These are phyloP conservation scores for Drosophila borealis DNA, from an alignment of 2,888 invertebrate species.

Conservation along the genomic window DNA sequence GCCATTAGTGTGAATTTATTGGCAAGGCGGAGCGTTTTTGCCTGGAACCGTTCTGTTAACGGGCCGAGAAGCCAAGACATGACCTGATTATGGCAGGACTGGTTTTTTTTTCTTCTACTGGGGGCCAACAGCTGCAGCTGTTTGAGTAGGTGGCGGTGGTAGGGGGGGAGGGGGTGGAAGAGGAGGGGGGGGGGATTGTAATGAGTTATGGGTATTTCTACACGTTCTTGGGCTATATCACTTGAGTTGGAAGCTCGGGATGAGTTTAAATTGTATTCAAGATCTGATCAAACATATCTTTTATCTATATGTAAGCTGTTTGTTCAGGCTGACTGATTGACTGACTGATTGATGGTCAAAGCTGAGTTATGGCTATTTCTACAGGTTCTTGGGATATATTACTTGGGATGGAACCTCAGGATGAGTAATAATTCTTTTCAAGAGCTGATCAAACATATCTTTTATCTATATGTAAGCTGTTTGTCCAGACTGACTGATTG, in stretches of 20 bases:
- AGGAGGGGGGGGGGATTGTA: background rate
- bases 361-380: conserved; percentile 2
- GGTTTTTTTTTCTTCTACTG: conserved; percentile 48
- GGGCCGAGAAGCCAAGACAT: conserved; percentile 47
- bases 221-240: conserved; percentile 1
- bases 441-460: too few relatives aligned
- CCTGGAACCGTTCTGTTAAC: conserved; percentile 56
- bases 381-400: background rate
- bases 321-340: too few relatives aligned
- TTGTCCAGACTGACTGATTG: too few relatives aligned
- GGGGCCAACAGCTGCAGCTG: conserved; percentile 19
- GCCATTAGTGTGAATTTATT: conserved; percentile 73
- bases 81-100: conserved; percentile 78
- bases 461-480: too few relatives aligned
- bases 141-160: background rate
- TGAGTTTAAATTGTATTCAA: background rate
- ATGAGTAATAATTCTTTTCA: background rate
- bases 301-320: too few relatives aligned
- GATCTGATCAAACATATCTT: too few relatives aligned
- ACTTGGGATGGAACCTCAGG: background rate
- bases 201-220: conserved; percentile 3
- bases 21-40: conserved; percentile 47
- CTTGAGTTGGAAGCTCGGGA: background rate
- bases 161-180: too few relatives aligned
- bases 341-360: too few relatives aligned